Evolutionary conservation across 2,888 invertebrate species (phyloP), one percentile per base, ranked within the genome.

Genomic region (Lasioglossum malachurum): DNA sequence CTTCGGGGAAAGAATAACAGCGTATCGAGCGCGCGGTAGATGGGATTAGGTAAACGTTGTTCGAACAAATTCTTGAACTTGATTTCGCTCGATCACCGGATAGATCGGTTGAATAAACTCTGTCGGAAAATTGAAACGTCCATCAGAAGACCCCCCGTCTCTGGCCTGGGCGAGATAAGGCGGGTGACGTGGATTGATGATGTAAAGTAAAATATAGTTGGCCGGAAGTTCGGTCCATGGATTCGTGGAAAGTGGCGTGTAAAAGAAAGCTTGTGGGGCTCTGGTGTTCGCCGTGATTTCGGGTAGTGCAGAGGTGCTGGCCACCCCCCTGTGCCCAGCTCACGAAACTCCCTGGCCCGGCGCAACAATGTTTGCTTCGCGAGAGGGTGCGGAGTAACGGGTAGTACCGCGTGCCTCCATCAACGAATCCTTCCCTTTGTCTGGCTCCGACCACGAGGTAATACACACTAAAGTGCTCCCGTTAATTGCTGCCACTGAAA

Each of bases 401-500:
- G 67, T 35, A 77, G 81, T 69, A 44, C 78, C 77, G 80, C 86
- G 86, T 85, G 80, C 91, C 86, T 84, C 83, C 83, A 87, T 89
- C 89, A 89, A 80, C 85, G 89, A 88, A 88, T 89, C 89, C 86
- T 82, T 75, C 85, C 91, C 90, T 90, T 91, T 90, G 91, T 90
- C 91, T 85, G 75, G 83, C 78, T 38, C 75, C 81, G 80, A 90
- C 87, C 90, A 80, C 90, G 78, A 82, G 80, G 78, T 79, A 67
- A 67, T 67, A 88, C 82, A 90, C 89, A 84, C 90, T 74, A 89
- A 91, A 91, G 91, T 86, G 90, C 90, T 91, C 84, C 82, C 91
- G 91, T 90, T 91, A 91, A 91, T 91, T 91, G 87, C 89, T 84
- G 87, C 64, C 82, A 77, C 79, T 83, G 86, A 87, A 90, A 90